Percentiles rank a stretch among this genome's conserved stretches.
phyloP scores from a whole-genome alignment of 2,113 vertebrate genomes.

The Varanus salvator region DNA sequence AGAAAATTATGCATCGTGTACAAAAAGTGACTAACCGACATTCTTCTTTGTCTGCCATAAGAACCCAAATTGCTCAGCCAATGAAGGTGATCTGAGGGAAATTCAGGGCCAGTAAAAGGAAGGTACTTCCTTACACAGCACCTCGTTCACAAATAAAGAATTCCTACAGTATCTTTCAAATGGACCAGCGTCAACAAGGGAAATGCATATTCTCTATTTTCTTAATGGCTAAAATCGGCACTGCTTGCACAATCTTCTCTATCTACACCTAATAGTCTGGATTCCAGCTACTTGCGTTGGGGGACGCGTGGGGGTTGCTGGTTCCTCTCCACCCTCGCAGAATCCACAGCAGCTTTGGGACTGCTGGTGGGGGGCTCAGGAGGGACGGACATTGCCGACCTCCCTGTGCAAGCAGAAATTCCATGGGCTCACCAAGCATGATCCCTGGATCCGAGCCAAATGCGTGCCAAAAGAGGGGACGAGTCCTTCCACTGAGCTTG shows the following conservation, averaged over 20 bases:
- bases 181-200: neutral
- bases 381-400: neutral
- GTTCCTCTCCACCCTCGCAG: neutral
- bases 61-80: too few relatives aligned
- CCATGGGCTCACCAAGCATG: neutral
- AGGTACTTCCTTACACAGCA: too few relatives aligned
- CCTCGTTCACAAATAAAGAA: too few relatives aligned
- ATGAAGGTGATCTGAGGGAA: too few relatives aligned
- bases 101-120: too few relatives aligned
- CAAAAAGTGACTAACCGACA: too few relatives aligned
- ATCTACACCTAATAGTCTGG: neutral
- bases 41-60: too few relatives aligned
- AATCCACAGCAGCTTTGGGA: neutral
- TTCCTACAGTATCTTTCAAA: too few relatives aligned
- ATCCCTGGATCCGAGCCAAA: neutral
- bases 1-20: too few relatives aligned
- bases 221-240: neutral
- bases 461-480: neutral
- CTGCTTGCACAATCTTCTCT: neutral
- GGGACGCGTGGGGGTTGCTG: neutral
- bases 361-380: neutral
- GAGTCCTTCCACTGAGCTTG: too few relatives aligned
- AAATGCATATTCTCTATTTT: neutral
- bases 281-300: neutral
- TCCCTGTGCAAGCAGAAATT: neutral